Evolutionary conservation across 2,797 vertebrate genomes (phyloP).

Genomic region (Peromyscus nudipes): DNA sequence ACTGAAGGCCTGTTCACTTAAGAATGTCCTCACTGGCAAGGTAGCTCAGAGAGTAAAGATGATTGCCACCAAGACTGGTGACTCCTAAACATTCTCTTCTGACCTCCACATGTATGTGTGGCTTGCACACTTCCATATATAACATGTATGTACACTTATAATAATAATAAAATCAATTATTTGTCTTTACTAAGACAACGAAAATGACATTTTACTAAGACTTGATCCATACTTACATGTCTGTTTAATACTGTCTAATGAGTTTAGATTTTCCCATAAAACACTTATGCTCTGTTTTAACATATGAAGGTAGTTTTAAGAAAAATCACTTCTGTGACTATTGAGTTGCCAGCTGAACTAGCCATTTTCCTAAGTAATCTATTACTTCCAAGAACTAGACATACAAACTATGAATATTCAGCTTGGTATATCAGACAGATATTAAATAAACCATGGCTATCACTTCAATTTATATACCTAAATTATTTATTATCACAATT

Average conservation of each 20-base stretch:
- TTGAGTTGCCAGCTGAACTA: conserved; percentile 60
- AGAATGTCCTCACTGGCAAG: background rate
- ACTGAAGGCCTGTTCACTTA: background rate
- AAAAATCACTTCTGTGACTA: background rate
- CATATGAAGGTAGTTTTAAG: background rate
- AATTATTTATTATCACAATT: conserved; percentile 50
- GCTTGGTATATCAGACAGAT: conserved; percentile 30
- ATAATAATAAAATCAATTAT: background rate
- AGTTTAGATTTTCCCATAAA: background rate
- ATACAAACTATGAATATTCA: background rate
- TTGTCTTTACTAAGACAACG: background rate
- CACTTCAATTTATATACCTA: background rate
- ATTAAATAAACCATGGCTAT: conserved; percentile 41
- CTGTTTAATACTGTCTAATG: conserved; percentile 18
- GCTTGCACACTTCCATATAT: background rate
- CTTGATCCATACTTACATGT: background rate
- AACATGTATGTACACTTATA: background rate
- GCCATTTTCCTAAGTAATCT: background rate
- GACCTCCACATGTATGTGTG: background rate
- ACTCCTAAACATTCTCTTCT: background rate
- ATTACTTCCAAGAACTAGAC: background rate
- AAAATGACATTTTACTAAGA: conserved; percentile 44
- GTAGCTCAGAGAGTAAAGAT: background rate
- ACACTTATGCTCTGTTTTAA: background rate
- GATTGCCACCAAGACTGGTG: background rate